Conservation (phyloP, 2,113 vertebrate genomes). For the Pterophyllum scalare region DNA sequence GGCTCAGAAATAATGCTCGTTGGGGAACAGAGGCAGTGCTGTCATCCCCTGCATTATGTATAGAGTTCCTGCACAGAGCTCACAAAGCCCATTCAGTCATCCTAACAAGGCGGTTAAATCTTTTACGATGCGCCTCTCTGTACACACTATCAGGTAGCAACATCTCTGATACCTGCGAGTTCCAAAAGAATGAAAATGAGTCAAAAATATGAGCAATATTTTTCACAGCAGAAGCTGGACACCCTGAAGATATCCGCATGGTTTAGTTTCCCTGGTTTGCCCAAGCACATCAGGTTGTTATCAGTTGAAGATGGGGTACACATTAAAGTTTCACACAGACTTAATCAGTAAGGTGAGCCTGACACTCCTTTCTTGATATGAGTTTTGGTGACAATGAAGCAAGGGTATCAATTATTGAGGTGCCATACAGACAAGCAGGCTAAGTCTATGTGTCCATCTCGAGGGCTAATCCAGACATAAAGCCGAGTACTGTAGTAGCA, state of each 20-base stretch:
- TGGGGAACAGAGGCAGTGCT: constrained; percentile 61
- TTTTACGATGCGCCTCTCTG: constrained; percentile 71
- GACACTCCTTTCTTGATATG: constrained; percentile 79
- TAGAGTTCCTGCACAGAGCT: constrained; percentile 67
- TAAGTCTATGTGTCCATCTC: constrained; percentile 39
- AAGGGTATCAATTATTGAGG: constrained; percentile 81
- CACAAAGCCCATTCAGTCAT: constrained; percentile 71
- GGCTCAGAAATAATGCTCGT: constrained; percentile 59
- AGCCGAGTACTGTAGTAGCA: background rate
- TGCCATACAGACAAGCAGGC: constrained; percentile 55
- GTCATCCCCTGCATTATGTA: constrained; percentile 79
- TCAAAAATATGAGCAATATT: constrained; percentile 8
- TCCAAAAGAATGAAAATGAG: constrained; percentile 21
- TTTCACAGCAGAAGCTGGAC: background rate
- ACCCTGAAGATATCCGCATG: background rate
- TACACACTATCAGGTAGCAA: constrained; percentile 68
- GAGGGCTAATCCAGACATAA: background rate
- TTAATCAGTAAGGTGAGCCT: constrained; percentile 84
- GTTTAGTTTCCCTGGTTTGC: background rate
- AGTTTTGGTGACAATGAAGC: constrained; percentile 82
- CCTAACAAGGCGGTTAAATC: constrained; percentile 71
- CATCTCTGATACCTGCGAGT: constrained; percentile 22
- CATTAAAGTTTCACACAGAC: constrained; percentile 83
- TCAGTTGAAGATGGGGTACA: constrained; percentile 66
- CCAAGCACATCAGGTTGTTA: constrained; percentile 42